Conservation (phyloP, 2,888 invertebrate genomes). For the Volucella zonaria region DNA sequence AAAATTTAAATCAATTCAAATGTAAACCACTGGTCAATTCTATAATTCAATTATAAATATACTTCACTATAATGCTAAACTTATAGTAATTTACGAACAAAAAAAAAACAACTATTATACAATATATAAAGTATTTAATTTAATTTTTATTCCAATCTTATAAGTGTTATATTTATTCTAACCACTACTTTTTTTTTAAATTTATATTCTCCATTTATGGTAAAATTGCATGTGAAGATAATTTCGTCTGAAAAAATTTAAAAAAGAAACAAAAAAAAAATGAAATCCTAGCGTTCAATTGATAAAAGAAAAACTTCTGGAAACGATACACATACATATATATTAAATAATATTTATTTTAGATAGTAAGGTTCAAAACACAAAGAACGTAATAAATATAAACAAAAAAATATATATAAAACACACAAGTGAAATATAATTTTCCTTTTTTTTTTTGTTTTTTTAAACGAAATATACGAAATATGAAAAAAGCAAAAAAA, state of each 20-base stretch:
- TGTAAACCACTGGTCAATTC: constrained; percentile 65
- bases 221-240: constrained; percentile 34
- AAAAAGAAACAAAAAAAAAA: constrained; percentile 64
- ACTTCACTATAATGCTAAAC: constrained; percentile 24
- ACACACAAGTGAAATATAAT: constrained; percentile 42
- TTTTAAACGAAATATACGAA: constrained; percentile 42
- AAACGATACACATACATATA: constrained; percentile 33
- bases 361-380: constrained; percentile 69
- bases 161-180: constrained; percentile 40
- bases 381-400: constrained; percentile 55
- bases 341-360: constrained; percentile 60
- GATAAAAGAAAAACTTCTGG: constrained; percentile 38
- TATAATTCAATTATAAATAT: constrained; percentile 66
- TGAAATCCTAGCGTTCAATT: constrained; percentile 71
- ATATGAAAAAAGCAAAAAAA: constrained; percentile 59
- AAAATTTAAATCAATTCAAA: constrained; percentile 59
- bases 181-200: constrained; percentile 28
- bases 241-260: constrained; percentile 42
- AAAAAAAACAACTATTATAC: constrained; percentile 9
- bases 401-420: constrained; percentile 28
- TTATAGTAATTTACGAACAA: constrained; percentile 28
- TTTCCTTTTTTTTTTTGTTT: constrained; percentile 59
- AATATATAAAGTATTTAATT: constrained; percentile 42
- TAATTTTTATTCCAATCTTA: constrained; percentile 41
- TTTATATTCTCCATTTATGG: constrained; percentile 25